phyloP scores from a whole-genome alignment of 2,113 vertebrate genomes.

The Rhombomys opimus region DNA sequence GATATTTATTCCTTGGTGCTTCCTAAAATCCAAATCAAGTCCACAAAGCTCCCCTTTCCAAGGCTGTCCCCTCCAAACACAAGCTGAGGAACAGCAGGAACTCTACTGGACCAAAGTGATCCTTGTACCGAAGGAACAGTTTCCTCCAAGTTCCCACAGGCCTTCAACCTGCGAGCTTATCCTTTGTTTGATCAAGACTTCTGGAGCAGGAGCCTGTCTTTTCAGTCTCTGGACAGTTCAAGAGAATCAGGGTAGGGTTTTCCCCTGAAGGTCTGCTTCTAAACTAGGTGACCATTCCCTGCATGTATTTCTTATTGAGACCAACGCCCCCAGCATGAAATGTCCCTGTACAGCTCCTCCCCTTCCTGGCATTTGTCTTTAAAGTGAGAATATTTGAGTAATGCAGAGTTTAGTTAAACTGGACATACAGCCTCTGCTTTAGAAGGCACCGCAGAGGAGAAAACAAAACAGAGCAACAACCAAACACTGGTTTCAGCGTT shows the following conservation, averaged over 20 bases:
- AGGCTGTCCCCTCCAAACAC: not conserved
- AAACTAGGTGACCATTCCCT: not conserved
- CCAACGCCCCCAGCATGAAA: not conserved
- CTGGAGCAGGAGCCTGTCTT: slow-evolving; percentile 58
- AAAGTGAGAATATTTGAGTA: slow-evolving; percentile 1
- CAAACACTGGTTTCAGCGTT: slow-evolving; percentile 81
- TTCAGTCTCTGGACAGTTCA: slow-evolving; percentile 28
- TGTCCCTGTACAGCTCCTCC: not conserved
- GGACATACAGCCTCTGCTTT: slow-evolving; percentile 74
- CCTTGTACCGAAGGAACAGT: not conserved
- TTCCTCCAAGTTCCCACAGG: slow-evolving; percentile 7
- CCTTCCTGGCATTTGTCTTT: slow-evolving; percentile 67
- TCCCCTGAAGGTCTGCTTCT: not conserved
- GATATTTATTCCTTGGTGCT: not conserved
- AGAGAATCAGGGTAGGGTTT: not conserved
- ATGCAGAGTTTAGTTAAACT: slow-evolving; percentile 49
- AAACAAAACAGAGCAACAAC: slow-evolving; percentile 29
- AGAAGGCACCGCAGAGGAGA: slow-evolving; percentile 84
- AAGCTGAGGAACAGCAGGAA: not conserved
- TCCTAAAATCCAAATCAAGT: not conserved
- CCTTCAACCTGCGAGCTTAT: slow-evolving; percentile 21
- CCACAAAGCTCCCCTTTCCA: not conserved
- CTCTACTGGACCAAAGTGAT: slow-evolving; percentile 54
- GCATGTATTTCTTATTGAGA: slow-evolving; percentile 8
- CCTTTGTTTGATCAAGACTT: slow-evolving; percentile 57